Conservation (phyloP, 2,888 invertebrate genomes). For the Caenorhabditis sp. region DNA sequence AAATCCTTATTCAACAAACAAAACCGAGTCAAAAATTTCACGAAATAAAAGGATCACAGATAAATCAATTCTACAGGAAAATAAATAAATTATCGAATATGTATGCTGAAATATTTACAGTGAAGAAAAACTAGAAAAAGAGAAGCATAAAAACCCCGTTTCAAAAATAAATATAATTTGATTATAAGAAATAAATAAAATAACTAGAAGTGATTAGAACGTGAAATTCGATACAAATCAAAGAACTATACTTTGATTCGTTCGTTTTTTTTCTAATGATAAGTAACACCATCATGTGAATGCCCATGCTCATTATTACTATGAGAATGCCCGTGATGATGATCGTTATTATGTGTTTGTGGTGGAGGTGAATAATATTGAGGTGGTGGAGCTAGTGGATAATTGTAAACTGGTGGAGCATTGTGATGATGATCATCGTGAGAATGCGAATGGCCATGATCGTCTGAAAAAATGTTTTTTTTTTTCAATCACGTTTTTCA, state of each 20-base stretch:
- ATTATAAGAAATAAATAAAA: conserved; percentile 1
- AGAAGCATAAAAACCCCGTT: neutral
- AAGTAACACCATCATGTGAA: conserved; percentile 20
- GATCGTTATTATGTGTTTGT: conserved; percentile 7
- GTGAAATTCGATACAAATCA: neutral
- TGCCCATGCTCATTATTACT: conserved; percentile 30
- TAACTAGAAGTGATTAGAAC: neutral
- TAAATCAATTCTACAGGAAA: conserved; percentile 6
- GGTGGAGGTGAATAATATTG: neutral
- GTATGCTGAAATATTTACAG: neutral
- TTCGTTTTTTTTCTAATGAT: conserved; percentile 5
- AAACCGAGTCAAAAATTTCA: neutral
- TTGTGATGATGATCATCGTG: conserved; percentile 22
- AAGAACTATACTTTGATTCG: neutral
- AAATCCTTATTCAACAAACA: too few relatives aligned
- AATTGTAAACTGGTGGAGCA: neutral
- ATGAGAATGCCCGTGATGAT: conserved; percentile 9
- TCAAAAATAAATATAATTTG: conserved; percentile 1
- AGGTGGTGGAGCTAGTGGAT: neutral
- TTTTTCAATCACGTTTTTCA: too few relatives aligned
- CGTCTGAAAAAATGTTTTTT: neutral
- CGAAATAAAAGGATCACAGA: neutral
- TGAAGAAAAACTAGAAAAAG: too few relatives aligned
- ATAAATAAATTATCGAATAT: too few relatives aligned
- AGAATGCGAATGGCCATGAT: conserved; percentile 38